Conservation (phyloP, 2,113 vertebrate species). For the Orthonyx spaldingii region DNA sequence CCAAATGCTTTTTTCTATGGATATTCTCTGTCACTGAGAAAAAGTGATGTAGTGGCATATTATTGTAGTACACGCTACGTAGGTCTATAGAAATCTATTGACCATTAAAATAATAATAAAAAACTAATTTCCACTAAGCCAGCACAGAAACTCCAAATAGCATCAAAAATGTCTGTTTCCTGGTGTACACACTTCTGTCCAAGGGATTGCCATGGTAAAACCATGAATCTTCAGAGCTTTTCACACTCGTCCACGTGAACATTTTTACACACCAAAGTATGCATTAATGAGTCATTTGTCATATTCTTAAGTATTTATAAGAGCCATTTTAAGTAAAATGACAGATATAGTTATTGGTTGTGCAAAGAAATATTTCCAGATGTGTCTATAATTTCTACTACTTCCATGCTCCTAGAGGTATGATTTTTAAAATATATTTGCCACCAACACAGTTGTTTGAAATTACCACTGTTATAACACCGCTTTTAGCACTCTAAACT, state of each 20-base stretch:
- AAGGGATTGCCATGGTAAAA: neutral
- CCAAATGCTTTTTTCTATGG: neutral
- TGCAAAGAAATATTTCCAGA: neutral
- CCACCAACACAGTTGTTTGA: neutral
- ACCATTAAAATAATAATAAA: neutral
- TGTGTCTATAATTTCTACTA: neutral
- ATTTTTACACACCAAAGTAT: neutral
- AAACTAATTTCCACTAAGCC: neutral
- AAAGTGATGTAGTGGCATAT: neutral
- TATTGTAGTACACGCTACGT: fast-evolving
- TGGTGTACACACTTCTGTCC: neutral
- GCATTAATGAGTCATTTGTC: neutral
- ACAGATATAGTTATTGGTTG: neutral
- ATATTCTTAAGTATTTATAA: neutral
- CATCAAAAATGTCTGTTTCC: neutral
- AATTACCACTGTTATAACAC: neutral
- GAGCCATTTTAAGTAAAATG: neutral
- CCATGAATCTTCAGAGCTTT: neutral
- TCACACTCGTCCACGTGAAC: neutral
- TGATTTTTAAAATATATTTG: neutral
- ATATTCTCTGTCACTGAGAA: neutral
- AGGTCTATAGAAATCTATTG: neutral
- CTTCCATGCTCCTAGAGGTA: neutral
- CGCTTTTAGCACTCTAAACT: neutral
- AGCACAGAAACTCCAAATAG: neutral